Evolutionary conservation across 2,113 vertebrate species (phyloP), one percentile per base, ranked within the genome.

Genomic region (Bostrychus sinensis): DNA sequence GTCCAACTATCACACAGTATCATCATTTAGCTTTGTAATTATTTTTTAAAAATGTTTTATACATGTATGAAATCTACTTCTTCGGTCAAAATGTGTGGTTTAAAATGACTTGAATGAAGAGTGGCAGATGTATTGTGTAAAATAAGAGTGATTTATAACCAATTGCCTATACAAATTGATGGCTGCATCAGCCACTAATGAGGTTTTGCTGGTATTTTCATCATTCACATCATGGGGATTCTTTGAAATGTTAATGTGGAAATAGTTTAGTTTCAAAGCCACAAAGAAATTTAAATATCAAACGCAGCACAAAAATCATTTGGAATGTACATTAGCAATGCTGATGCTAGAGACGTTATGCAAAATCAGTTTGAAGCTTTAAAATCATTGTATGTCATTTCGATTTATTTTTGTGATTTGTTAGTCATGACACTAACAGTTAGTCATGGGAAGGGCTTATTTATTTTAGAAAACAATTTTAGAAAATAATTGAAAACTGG

Each of bases 181-280:
- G 87, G 91, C 90, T 93, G 91, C 89, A 91, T 91, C 91, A 92
- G 89, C 91, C 91, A 62, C 28, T 82, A 58, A 38, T 39, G 56
- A 82, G 65, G 67, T 86, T 71, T 74, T 37, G 72, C 66, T 86
- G 84, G 78, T 88, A 48, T 72, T 78, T 59, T 75, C 66, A 77
- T 81, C 71, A 43, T 80, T 88, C 86, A 86, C 87, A 88, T 85
- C 83, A 72, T 17, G 76, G 61, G 48, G 75, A 83, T 70, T 50
- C 54, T 71, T 68, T 70, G 38, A 41, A 81, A 85, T 66, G 64
- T 78, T 64, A 58, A 83, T 30, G 76, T 67, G 80, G 75, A 68
- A 43, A 81, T 84, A 23, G 68, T 42, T 71, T 48, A 34, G 23
- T 64, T 66, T 39, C 14, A 82, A 86, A 82, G 81, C 81, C 71